phyloP scores from a whole-genome alignment of 2,797 vertebrate species.

The Lepidocolaptes lacrymiger region DNA sequence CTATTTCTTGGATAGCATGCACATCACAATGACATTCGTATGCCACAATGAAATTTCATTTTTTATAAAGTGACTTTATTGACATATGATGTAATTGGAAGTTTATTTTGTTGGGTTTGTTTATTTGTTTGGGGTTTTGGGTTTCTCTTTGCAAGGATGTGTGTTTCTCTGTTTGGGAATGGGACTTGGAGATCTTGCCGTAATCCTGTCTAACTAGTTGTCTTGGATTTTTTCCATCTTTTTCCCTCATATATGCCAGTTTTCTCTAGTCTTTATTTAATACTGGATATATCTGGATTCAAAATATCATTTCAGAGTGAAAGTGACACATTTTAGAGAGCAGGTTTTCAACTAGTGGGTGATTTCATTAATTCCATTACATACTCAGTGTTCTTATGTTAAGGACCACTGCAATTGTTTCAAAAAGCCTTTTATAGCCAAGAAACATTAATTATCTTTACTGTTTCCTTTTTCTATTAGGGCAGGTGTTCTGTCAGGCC shows the following conservation, averaged over 20 bases:
- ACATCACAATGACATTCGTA: neutral
- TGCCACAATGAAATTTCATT: neutral
- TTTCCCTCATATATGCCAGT: neutral
- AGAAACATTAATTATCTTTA: neutral
- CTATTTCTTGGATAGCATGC: neutral
- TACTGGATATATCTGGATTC: neutral
- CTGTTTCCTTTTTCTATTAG: neutral
- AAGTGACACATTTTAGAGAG: neutral
- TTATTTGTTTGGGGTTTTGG: neutral
- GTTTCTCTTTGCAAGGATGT: neutral
- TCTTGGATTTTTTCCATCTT: neutral
- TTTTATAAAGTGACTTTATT: neutral
- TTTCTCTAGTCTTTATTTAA: neutral
- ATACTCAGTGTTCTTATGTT: neutral
- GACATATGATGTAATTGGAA: neutral
- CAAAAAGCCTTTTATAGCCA: neutral
- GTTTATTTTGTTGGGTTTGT: accelerated
- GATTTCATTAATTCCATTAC: neutral
- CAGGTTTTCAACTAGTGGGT: neutral
- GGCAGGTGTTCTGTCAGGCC: neutral
- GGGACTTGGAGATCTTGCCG: neutral
- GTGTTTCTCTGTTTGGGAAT: neutral
- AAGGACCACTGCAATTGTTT: neutral
- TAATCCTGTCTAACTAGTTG: neutral
- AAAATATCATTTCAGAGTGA: neutral